Evolutionary conservation across 2,888 invertebrate genomes (phyloP), one percentile per base, ranked within the genome.

Genomic region (Tanypteryx hageni): DNA sequence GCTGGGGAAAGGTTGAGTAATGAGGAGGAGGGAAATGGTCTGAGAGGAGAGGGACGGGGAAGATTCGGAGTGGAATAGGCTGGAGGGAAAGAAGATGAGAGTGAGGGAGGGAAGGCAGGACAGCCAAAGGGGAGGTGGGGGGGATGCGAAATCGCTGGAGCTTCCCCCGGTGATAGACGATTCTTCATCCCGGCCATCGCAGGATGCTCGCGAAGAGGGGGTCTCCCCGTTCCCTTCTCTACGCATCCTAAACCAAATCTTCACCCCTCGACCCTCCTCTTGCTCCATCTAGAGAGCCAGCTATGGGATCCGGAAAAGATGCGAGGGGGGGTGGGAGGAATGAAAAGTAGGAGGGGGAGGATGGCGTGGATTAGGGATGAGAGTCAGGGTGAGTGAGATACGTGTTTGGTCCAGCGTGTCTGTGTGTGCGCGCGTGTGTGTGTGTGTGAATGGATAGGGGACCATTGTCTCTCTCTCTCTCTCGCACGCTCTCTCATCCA

Each of bases 1-100:
- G 61, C 27, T 61, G 31, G 89, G 56, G 89, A 89, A 89, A 89
- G 89, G 89, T 89, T 89, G 89, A 89, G 89, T 89, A 89, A 89
- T 89, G 89, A 89, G 64, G 64, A 89, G 64, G 89, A 89, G 89
- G 89, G 61, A n/a, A 59, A 27, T 59, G 86, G 61, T 64, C 44
- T 61, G 89, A 64, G 61, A 64, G 59, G 22, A 86, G 31, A 56
- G 82, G 82, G 13, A 56, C 14, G 83, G 14, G 31, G 31, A 13
- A 44, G 83, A n/a, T n/a, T n/a, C n/a, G 83, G 56, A 9, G 10
- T 57, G 57, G 56, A 56, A 83, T 57, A 57, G 83, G 57, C 83
- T 57, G 83, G 56, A n/a, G 5, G 11, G 57, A 56, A n/a, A 57
- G 83, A 57, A 44, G 82, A 27, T 16, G 82, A 27, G 56, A 82